Conservation (phyloP, 2,797 vertebrate genomes). For the Molossus alvarezi region DNA sequence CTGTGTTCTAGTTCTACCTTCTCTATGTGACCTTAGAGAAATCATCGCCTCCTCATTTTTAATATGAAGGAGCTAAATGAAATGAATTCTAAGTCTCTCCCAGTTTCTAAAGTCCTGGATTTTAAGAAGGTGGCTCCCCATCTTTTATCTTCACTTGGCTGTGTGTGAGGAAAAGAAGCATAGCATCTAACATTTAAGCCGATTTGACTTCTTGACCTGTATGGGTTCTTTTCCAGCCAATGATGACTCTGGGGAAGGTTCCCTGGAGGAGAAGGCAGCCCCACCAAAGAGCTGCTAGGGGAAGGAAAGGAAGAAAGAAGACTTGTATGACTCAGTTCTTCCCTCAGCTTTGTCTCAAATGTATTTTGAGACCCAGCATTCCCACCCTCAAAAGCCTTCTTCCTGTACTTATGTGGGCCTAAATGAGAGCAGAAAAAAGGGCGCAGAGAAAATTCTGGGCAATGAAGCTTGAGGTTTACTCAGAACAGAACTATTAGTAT, state of each 20-base stretch:
- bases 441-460: slow-evolving; percentile 65
- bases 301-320: slow-evolving; percentile 21
- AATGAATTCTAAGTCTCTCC: slow-evolving; percentile 45
- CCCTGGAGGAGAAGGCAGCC: background rate
- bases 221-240: background rate
- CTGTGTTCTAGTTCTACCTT: background rate
- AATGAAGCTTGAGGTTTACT: slow-evolving; percentile 60
- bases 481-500: slow-evolving; percentile 11
- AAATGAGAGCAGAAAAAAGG: slow-evolving; percentile 70
- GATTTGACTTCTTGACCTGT: background rate
- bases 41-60: slow-evolving; percentile 24
- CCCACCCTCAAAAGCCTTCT: slow-evolving; percentile 63
- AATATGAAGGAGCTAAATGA: slow-evolving; percentile 8
- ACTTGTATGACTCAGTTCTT: slow-evolving; percentile 78
- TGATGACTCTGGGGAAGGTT: slow-evolving; percentile 29
- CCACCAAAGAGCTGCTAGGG: background rate
- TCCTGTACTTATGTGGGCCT: slow-evolving; percentile 68
- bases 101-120: slow-evolving; percentile 16
- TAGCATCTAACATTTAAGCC: background rate
- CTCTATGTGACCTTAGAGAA: slow-evolving; percentile 51
- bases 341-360: slow-evolving; percentile 73
- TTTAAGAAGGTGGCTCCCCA: slow-evolving; percentile 37
- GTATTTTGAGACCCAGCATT: slow-evolving; percentile 76
- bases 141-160: slow-evolving; percentile 9
- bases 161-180: background rate